phyloP scores from a whole-genome alignment of 2,113 vertebrate genomes.

The Alligator sinensis region DNA sequence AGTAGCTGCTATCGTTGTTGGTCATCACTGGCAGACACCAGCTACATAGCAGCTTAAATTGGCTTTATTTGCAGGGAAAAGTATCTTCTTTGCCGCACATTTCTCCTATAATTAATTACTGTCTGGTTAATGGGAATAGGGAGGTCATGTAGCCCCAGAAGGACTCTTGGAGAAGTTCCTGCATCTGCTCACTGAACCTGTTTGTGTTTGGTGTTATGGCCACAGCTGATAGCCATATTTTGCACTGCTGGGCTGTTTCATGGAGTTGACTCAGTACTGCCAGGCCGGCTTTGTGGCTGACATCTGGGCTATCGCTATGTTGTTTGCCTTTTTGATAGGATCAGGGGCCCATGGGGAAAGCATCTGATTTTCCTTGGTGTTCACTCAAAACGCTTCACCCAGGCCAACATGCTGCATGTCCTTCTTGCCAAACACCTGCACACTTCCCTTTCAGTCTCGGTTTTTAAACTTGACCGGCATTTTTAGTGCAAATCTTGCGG shows the following conservation, averaged over 20 bases:
- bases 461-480: not conserved
- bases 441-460: not conserved
- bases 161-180: not conserved
- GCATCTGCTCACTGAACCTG: not conserved
- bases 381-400: not conserved
- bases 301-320: conserved; percentile 14
- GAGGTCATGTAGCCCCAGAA: not conserved
- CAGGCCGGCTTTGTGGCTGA: not conserved
- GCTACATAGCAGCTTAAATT: not conserved
- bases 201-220: not conserved
- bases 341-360: not conserved
- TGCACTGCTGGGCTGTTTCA: not conserved
- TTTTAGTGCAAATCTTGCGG: conserved; percentile 2
- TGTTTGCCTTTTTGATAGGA: not conserved
- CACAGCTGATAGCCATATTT: not conserved
- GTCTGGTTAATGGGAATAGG: not conserved
- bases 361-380: not conserved
- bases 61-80: not conserved
- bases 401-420: not conserved
- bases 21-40: not conserved
- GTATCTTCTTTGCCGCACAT: not conserved
- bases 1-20: not conserved
- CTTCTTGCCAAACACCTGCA: not conserved
- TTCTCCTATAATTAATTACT: conserved; percentile 15
- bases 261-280: not conserved